phyloP scores from a whole-genome alignment of 2,888 invertebrate species.

The Hirtodrosophila trivittata region DNA sequence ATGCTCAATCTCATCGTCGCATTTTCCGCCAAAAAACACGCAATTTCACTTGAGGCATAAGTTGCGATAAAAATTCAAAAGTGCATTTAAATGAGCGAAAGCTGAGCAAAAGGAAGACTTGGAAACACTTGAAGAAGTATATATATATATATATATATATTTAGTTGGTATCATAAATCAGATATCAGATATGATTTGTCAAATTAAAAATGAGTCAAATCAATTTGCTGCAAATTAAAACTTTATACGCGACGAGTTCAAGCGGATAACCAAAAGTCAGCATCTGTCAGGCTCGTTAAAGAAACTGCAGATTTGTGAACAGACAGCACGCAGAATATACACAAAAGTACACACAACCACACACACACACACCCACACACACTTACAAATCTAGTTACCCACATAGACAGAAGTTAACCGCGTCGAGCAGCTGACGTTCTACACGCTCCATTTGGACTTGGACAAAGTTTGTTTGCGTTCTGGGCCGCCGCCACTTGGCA shows the following conservation, averaged over 20 bases:
- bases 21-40: conserved; percentile 48
- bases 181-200: too few relatives aligned
- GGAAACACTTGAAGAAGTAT: too few relatives aligned
- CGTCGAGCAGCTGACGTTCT: conserved; percentile 63
- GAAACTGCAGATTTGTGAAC: conserved; percentile 33
- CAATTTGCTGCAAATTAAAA: conserved; percentile 24
- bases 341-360: conserved; percentile 4
- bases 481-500: conserved; percentile 34
- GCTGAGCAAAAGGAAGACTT: conserved; percentile 19
- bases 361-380: conserved; percentile 3
- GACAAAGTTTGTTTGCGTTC: conserved; percentile 57
- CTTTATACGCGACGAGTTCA: conserved; percentile 9
- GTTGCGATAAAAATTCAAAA: conserved; percentile 49
- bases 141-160: too few relatives aligned
- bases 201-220: conserved; percentile 36
- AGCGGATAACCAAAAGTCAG: conserved; percentile 52
- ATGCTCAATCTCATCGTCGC: conserved; percentile 35
- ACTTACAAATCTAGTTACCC: conserved; percentile 14
- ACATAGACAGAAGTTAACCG: conserved; percentile 26
- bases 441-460: conserved; percentile 72
- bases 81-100: conserved; percentile 50
- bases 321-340: conserved; percentile 16
- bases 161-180: too few relatives aligned
- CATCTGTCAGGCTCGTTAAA: conserved; percentile 64
- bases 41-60: conserved; percentile 64